Evolutionary conservation across 1,140 invertebrate species (phyloP).

Genomic region (Drosophila kohkoa): DNA sequence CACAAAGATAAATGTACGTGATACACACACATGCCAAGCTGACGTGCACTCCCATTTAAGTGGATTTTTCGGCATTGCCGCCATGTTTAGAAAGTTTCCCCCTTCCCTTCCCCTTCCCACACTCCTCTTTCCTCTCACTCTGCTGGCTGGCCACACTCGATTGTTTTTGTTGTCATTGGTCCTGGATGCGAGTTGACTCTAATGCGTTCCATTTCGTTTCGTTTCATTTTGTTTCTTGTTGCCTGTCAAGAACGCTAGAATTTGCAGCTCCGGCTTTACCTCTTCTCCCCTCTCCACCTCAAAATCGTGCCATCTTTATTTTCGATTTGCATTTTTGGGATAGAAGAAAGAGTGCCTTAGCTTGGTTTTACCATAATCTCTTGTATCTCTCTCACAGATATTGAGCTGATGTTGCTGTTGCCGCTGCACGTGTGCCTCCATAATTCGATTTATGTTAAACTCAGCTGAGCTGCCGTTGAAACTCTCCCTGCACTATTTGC

Average conservation of each 20-base stretch:
- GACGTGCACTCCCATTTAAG: conserved; percentile 71
- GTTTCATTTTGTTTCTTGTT: conserved; percentile 63
- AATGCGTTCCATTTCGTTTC: conserved; percentile 55
- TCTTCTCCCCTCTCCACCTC: too few species aligned
- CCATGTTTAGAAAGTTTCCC: conserved; percentile 35
- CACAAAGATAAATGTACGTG: conserved; percentile 83
- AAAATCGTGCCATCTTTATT: conserved; percentile 53
- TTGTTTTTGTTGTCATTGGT: conserved; percentile 19
- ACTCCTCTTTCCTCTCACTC: background rate
- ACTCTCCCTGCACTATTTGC: conserved; percentile 34
- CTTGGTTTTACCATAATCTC: conserved; percentile 55
- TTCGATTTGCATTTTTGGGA: conserved; percentile 67
- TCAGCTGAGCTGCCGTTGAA: conserved; percentile 41
- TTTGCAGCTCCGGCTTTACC: too few species aligned
- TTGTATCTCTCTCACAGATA: conserved; percentile 14
- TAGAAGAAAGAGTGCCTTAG: conserved; percentile 36
- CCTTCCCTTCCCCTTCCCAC: background rate
- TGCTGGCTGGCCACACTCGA: background rate
- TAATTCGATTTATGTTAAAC: conserved; percentile 77
- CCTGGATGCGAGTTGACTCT: conserved; percentile 3
- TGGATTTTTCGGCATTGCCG: conserved; percentile 65
- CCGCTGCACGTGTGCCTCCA: conserved; percentile 31
- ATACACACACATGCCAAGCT: conserved; percentile 52
- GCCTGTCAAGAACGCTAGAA: conserved; percentile 53
- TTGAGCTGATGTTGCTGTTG: background rate